Conservation (phyloP, 1,140 invertebrate species). For the Wiebesia pumilae region DNA sequence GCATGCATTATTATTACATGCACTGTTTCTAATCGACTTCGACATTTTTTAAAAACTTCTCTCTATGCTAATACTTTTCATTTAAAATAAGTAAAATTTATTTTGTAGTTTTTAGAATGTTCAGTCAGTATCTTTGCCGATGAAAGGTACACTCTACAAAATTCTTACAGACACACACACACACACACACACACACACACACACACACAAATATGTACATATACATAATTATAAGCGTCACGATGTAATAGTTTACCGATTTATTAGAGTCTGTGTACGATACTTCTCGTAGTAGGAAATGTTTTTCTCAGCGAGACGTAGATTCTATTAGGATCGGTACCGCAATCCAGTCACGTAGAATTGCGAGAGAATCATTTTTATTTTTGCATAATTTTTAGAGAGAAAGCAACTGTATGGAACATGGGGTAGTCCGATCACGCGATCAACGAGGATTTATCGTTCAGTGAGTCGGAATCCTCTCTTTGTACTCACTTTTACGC, state of each 20-base stretch:
- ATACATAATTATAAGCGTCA: not conserved
- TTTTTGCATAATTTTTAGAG: constrained; percentile 42
- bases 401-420: not conserved
- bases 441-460: constrained; percentile 30
- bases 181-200: too few relatives aligned
- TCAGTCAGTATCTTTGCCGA: too few relatives aligned
- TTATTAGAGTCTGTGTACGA: not conserved
- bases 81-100: too few relatives aligned
- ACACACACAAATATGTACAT: not conserved
- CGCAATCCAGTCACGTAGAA: constrained; percentile 36
- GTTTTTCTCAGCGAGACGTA: not conserved
- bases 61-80: too few relatives aligned
- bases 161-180: too few relatives aligned
- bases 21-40: too few relatives aligned
- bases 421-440: not conserved
- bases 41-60: too few relatives aligned
- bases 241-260: not conserved
- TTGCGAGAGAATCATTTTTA: constrained; percentile 30
- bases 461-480: not conserved
- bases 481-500: not conserved
- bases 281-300: not conserved
- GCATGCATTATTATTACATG: too few relatives aligned
- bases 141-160: too few relatives aligned
- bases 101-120: too few relatives aligned
- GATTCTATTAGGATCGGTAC: constrained; percentile 5